Base-by-base conservation (phyloP, 2,888 invertebrate species). In the Aquatica leii region DNA sequence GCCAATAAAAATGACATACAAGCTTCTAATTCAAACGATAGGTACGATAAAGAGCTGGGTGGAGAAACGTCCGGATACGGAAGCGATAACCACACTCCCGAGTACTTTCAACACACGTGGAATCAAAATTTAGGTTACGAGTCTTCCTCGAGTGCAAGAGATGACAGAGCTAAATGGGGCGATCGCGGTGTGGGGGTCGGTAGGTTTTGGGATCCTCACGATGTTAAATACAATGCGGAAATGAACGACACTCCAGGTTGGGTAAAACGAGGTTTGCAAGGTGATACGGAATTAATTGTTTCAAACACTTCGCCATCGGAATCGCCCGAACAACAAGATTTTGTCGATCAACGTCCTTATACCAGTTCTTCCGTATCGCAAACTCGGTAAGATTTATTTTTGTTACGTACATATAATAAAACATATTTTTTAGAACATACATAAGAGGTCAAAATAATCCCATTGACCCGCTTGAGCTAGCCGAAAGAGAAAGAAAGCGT, bases 371-470 rank as follows among this genome's bases (percentile, higher is more conserved):
- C 77, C 43, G 74, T 66, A 56, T 76, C 77, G 11, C 70, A 71
- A 59, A 71, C 72, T 59, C 72, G 74, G 77, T 78, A 73, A 70
- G 69, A 56, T 59, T 46, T 24, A 37, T 4, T 59, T 52, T 67
- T 5, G n/a, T 11, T 34, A 40, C n/a, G n/a, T n/a, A n/a, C n/a
- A n/a, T n/a, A n/a, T n/a, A n/a, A n/a, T n/a, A n/a, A n/a, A n/a
- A n/a, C n/a, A 48, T 51, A 49, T 12, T 35, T 66, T 83, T 77
- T 54, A 86, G 86, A 67, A 90, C 90, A 41, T 91, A 89, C 81
- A 82, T 95, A 48, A 85, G 95, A 69, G 96, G 96, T 6, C 95
- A 95, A 83, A 95, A 95, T 81, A 89, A 90, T 12, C 92, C 91
- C 0, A 78, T 95, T 59, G 95, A 95, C 77, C 90, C 92, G 1